Percentiles rank a stretch among this genome's conserved stretches.
Evolutionary conservation across 2,797 vertebrate species (phyloP).

Genomic region (Argya squamiceps): DNA sequence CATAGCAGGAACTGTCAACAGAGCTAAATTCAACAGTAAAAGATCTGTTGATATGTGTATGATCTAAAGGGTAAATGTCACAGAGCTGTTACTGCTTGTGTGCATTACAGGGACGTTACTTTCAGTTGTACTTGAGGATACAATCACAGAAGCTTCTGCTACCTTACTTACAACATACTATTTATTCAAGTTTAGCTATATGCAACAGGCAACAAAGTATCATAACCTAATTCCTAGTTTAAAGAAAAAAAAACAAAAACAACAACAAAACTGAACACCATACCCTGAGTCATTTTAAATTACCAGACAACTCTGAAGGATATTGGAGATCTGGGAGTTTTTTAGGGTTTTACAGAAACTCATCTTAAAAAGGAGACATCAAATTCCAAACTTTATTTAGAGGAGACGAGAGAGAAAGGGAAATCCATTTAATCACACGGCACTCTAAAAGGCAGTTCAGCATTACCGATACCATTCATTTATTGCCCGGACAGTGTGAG

Average conservation of each 20-base stretch:
- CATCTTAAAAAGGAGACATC: not conserved
- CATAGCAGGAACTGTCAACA: slow-evolving; percentile 68
- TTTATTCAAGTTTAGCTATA: not conserved
- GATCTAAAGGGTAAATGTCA: slow-evolving; percentile 21
- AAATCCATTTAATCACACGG: not conserved
- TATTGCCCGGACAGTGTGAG: not conserved
- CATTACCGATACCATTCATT: not conserved
- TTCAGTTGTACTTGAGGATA: not conserved
- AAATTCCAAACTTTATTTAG: slow-evolving; percentile 33
- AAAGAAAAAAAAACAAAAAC: not conserved
- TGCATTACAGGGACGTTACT: not conserved
- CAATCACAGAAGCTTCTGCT: not conserved
- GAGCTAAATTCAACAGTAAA: slow-evolving; percentile 18
- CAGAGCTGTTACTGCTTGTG: not conserved
- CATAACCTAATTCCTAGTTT: not conserved
- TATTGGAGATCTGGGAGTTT: not conserved
- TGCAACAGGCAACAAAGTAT: slow-evolving; percentile 41
- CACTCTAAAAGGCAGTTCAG: not conserved
- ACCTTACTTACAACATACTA: not conserved
- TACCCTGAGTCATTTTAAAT: not conserved
- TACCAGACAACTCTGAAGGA: not conserved
- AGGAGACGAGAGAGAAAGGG: not conserved
- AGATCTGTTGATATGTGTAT: slow-evolving; percentile 8
- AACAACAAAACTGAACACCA: not conserved
- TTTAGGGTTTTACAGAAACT: not conserved